phyloP scores from a whole-genome alignment of 2,797 vertebrate species.

The Oophaga sylvatica region DNA sequence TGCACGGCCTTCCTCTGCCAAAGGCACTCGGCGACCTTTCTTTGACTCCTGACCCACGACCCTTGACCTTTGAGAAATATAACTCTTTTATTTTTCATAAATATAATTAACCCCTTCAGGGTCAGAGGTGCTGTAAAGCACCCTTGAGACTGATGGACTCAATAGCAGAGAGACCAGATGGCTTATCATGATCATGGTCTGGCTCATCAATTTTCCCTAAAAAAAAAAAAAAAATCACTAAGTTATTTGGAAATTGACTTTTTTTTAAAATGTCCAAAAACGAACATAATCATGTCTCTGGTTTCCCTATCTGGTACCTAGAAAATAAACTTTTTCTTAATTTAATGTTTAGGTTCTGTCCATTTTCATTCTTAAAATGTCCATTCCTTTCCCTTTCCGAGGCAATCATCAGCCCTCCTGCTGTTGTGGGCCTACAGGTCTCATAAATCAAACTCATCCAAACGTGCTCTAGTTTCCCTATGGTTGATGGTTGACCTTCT shows the following conservation, averaged over 20 bases:
- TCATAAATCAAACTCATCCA: neutral
- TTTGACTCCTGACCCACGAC: slow-evolving; percentile 63
- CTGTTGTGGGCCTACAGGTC: slow-evolving; percentile 4
- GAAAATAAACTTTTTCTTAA: neutral
- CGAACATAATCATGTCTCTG: neutral
- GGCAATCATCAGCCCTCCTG: neutral
- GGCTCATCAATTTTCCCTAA: slow-evolving; percentile 52
- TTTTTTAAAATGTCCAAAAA: neutral
- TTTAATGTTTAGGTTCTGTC: neutral
- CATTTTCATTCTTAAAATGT: neutral
- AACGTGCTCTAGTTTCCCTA: neutral
- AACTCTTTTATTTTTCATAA: slow-evolving; percentile 71
- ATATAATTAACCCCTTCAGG: slow-evolving; percentile 65
- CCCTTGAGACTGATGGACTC: slow-evolving; percentile 57
- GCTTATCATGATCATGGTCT: slow-evolving; percentile 57
- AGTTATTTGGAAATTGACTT: slow-evolving; percentile 9
- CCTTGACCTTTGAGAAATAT: slow-evolving; percentile 76
- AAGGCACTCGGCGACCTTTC: slow-evolving; percentile 82
- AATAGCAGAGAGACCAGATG: slow-evolving; percentile 62
- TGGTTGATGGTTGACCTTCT: neutral
- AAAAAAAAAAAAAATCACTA: neutral
- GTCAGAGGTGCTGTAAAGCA: slow-evolving; percentile 58
- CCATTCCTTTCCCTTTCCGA: neutral
- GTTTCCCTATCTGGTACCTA: neutral
- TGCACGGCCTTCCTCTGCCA: slow-evolving; percentile 91